Percentiles rank a stretch among this genome's conserved stretches.
phyloP scores from a whole-genome alignment of 2,797 vertebrate genomes.

The Macroramphosus scolopax region DNA sequence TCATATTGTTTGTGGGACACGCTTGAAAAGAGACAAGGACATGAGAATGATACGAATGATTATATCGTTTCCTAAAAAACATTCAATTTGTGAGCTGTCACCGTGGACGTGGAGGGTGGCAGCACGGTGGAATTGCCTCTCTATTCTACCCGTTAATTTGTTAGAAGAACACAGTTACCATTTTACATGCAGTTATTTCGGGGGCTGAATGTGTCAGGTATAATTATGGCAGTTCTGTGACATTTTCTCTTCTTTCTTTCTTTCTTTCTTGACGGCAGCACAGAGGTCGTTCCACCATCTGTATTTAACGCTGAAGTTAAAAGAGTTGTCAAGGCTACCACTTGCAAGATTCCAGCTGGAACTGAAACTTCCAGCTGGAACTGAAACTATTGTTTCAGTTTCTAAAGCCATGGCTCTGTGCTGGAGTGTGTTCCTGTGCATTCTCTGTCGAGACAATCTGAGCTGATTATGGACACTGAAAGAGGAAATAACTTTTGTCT shows the following conservation, averaged over 20 bases:
- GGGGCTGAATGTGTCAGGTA: constrained; percentile 55
- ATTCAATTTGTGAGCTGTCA: constrained; percentile 50
- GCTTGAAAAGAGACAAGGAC: constrained; percentile 47
- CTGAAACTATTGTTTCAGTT: no score
- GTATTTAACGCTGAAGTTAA: constrained; percentile 41
- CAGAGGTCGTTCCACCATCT: constrained; percentile 57
- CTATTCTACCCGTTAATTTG: constrained; percentile 18
- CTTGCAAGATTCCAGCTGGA: constrained; percentile 43
- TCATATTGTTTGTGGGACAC: constrained; percentile 49
- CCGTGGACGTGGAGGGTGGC: constrained; percentile 14
- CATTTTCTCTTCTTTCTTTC: constrained; percentile 59
- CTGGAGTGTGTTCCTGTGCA: no score
- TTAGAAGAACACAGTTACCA: constrained; percentile 37
- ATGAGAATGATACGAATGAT: constrained; percentile 49
- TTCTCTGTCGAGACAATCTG: no score
- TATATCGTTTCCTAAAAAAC: constrained; percentile 52
- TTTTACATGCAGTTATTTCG: no score
- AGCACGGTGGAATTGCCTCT: no score
- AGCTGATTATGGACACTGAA: no score
- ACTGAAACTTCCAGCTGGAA: no score
- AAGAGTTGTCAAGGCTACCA: constrained; percentile 70
- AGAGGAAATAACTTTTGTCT: no score
- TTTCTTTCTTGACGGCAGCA: constrained; percentile 40
- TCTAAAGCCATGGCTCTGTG: no score
- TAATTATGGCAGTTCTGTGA: constrained; percentile 69